Evolutionary conservation across 2,888 invertebrate genomes (phyloP), one percentile per base, ranked within the genome.

Genomic region (Drosophila paranaensis): DNA sequence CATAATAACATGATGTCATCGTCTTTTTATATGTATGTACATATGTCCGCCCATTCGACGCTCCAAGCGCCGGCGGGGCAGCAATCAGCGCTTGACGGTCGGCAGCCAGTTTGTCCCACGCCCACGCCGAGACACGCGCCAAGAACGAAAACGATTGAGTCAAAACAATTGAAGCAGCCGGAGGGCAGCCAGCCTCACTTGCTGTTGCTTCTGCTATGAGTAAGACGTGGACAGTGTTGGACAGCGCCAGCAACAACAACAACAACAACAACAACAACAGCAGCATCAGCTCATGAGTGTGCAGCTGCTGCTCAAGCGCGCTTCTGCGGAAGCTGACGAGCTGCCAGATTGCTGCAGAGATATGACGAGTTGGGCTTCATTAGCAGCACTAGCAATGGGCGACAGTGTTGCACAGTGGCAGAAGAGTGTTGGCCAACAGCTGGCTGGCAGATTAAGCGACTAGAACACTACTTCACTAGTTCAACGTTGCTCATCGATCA

Each of bases 61-160:
- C 53, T 60, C 60, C 40, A 40, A 54, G 16, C 60, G 77, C 64
- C 67, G 71, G 50, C 57, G 63, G 60, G 61, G 48, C 55, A 58
- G 53, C 46, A 63, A 75, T 71, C 66, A 64, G 48, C 57, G 74
- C 65, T 65, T 68, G 20, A 25, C 60, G 53, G 61, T 56, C 55
- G 62, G 63, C 68, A 58, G 77, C 27, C 79, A 69, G 68, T 78
- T 72, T 71, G 79, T 82, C 88, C 85, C 84, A 84, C 84, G 85
- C 84, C 84, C 88, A 87, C 84, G 79, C 74, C 68, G 63, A 68
- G 84, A 88, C 84, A 85, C 84, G 84, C 88, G 84, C 84, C 84
- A 88, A 85, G 79, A 77, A 69, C 72, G 51, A 58, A 66, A 48
- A 20, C 50, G 58, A 66, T 62, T 50, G 50, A 70, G 43, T 50